Conservation (phyloP, 2,113 vertebrate species). For the Xiphias gladius region DNA sequence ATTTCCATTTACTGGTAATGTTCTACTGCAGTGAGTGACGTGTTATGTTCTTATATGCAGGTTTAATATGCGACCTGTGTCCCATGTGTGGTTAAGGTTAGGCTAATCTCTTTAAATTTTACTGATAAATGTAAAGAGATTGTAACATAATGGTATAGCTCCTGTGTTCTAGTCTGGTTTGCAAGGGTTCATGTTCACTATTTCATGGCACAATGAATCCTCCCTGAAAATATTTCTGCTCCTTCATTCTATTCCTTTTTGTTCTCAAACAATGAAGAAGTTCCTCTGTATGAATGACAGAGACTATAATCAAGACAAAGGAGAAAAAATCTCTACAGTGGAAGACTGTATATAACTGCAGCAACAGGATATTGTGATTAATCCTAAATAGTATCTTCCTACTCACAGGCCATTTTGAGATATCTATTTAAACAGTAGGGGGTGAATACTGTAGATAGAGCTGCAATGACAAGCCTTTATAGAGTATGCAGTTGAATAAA, state of each 20-base stretch:
- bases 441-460: conserved; percentile 53
- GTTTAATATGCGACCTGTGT: not conserved
- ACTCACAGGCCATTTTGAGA: conserved; percentile 15
- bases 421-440: conserved; percentile 50
- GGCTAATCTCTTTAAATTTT: too few relatives aligned
- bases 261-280: not conserved
- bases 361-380: not conserved
- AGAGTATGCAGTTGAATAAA: not conserved
- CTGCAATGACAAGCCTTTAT: not conserved
- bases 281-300: not conserved
- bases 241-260: not conserved
- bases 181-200: too few relatives aligned
- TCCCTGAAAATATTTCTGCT: not conserved
- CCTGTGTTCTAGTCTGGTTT: too few relatives aligned
- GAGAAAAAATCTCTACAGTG: not conserved
- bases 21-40: not conserved
- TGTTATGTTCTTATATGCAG: not conserved
- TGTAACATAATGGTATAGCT: too few relatives aligned
- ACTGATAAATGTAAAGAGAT: too few relatives aligned
- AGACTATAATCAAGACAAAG: not conserved
- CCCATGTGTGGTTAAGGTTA: not conserved
- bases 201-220: too few relatives aligned
- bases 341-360: not conserved
- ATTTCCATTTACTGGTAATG: not conserved
- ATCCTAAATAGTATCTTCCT: not conserved